These are phyloP conservation scores for Poecilia velifera DNA, from an alignment of 2,797 vertebrate genomes.

Conservation along the genomic window DNA sequence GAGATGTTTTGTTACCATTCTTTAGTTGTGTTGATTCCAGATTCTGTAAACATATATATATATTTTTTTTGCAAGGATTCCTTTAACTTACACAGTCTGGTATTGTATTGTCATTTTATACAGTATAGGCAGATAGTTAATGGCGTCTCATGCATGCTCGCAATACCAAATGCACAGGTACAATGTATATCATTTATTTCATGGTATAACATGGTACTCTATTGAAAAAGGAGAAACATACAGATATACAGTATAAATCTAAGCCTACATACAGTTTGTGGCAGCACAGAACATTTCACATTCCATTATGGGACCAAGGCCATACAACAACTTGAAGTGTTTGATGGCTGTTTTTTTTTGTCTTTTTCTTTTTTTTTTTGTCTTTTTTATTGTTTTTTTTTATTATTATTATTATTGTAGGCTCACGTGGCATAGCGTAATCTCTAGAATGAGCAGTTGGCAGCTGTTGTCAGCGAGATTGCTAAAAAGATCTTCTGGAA, in stretches of 20 bases:
- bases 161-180: slow-evolving; percentile 62
- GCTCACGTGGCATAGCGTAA: slow-evolving; percentile 66
- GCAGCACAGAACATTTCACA: slow-evolving; percentile 83
- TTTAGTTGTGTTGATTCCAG: slow-evolving; percentile 4
- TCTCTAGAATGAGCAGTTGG: slow-evolving; percentile 63
- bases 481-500: slow-evolving; percentile 50
- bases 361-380: background rate
- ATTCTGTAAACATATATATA: background rate
- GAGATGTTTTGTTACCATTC: slow-evolving; percentile 17
- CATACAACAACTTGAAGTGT: slow-evolving; percentile 74
- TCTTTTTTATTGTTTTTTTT: slow-evolving; percentile 18
- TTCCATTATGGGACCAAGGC: slow-evolving; percentile 80
- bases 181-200: slow-evolving; percentile 77
- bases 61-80: background rate
- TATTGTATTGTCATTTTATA: slow-evolving; percentile 14
- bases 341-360: slow-evolving; percentile 38
- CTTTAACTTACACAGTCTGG: background rate
- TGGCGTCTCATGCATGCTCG: slow-evolving; percentile 49
- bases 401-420: slow-evolving; percentile 41
- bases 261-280: slow-evolving; percentile 81
- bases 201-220: slow-evolving; percentile 77
- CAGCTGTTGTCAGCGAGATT: slow-evolving; percentile 55
- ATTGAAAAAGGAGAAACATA: slow-evolving; percentile 78
- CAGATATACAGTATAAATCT: slow-evolving; percentile 80
- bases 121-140: slow-evolving; percentile 12